A percentile compares a stretch with the other conserved stretches of the same genome.
These are phyloP conservation scores for Cyclina sinensis DNA, from an alignment of 1,140 invertebrate species.

Conservation along the genomic window DNA sequence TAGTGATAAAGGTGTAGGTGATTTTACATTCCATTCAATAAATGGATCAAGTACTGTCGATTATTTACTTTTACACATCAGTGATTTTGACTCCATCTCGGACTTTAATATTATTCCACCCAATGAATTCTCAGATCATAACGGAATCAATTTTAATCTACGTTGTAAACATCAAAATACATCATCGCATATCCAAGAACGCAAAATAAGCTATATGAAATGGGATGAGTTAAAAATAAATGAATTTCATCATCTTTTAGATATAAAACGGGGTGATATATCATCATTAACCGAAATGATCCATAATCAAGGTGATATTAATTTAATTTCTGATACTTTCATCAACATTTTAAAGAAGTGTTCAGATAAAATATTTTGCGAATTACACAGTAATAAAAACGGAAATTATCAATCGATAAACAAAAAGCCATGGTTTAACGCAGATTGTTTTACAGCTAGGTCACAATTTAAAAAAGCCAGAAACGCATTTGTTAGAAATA, in stretches of 20 bases:
- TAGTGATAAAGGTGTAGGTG: background rate
- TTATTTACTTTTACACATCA: background rate
- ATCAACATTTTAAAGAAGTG: background rate
- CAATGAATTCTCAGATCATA: constrained; percentile 13
- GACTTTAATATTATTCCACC: background rate
- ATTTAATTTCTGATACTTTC: background rate
- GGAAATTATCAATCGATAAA: background rate
- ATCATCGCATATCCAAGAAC: background rate
- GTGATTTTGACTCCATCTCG: background rate
- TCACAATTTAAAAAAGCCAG: background rate
- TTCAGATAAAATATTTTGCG: background rate
- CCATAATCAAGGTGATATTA: background rate
- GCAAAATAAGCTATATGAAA: background rate
- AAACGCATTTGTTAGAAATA: background rate
- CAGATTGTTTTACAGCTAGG: background rate
- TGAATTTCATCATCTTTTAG: background rate
- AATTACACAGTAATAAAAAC: background rate
- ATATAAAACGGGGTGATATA: background rate
- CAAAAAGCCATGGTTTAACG: constrained; percentile 19
- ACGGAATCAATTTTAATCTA: background rate
- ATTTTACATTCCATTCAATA: background rate
- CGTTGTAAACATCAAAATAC: background rate
- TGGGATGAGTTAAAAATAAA: background rate
- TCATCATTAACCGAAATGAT: background rate
- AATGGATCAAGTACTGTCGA: background rate